These are phyloP conservation scores for Chouioia cunea DNA, from an alignment of 2,888 invertebrate species.

Conservation along the genomic window DNA sequence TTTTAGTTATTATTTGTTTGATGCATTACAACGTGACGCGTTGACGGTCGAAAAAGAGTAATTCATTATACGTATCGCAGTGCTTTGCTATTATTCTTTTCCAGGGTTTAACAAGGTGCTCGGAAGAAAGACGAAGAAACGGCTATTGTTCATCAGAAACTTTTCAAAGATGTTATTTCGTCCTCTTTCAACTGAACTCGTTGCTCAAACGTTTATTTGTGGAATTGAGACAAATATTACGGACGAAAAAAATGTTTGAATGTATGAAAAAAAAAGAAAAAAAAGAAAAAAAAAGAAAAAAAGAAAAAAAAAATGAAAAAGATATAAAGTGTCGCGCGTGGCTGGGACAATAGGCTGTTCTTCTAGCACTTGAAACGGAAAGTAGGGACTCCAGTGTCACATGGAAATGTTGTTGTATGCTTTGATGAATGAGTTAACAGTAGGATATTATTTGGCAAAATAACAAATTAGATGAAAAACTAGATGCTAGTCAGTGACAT, in stretches of 20 bases:
- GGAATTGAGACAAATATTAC: not conserved
- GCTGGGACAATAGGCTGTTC: conserved; percentile 74
- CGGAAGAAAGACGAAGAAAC: conserved; percentile 30
- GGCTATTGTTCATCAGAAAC: not conserved
- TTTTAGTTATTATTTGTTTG: conserved; percentile 9
- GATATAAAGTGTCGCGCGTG: conserved; percentile 26
- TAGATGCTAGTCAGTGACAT: too few species aligned
- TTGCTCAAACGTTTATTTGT: conserved; percentile 12
- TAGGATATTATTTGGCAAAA: conserved; percentile 27
- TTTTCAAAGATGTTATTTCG: conserved; percentile 2
- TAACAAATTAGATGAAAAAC: conserved; percentile 45
- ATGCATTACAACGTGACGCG: not conserved
- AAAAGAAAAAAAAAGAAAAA: not conserved
- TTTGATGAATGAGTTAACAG: conserved; percentile 41
- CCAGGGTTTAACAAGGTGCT: conserved; percentile 3
- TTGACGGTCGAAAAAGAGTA: not conserved
- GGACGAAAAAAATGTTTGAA: too few species aligned
- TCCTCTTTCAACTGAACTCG: conserved; percentile 29
- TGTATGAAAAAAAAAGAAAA: not conserved
- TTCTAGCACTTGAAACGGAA: conserved; percentile 76
- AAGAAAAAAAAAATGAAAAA: conserved; percentile 2
- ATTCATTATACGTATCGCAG: conserved; percentile 2
- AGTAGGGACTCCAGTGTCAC: conserved; percentile 70
- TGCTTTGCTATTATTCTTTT: conserved; percentile 19
- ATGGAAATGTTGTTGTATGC: conserved; percentile 58